Percentiles rank a stretch among this genome's conserved stretches.
phyloP scores from a whole-genome alignment of 37 sponge, comb jelly and placozoan species.

The Ianthella basta region DNA sequence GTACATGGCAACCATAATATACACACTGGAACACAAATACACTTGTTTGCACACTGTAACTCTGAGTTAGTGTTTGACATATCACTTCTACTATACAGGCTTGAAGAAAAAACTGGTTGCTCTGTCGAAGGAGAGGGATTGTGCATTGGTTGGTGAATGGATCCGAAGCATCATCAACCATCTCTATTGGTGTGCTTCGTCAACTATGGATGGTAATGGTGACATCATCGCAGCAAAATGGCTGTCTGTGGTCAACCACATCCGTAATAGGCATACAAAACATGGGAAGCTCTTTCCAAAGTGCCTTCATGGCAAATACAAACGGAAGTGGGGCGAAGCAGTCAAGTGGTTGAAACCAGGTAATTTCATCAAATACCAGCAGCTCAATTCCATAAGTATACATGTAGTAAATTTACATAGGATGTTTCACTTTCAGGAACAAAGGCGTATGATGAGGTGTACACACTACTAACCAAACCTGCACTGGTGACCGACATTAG shows the following conservation, averaged over 20 bases:
- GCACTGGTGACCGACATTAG: neutral
- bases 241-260: conserved; percentile 21
- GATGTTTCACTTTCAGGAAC: neutral
- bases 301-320: neutral
- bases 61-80: no score
- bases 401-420: neutral
- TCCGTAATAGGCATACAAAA: conserved; percentile 8
- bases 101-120: conserved; percentile 38
- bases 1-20: no score
- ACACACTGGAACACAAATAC: no score
- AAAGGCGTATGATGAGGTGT: neutral
- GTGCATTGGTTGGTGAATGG: conserved; percentile 44
- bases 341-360: conserved; percentile 12
- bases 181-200: neutral
- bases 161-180: conserved; percentile 37
- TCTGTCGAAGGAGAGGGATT: conserved; percentile 51
- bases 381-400: neutral
- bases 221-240: conserved; percentile 1
- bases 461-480: neutral
- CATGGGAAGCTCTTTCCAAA: conserved; percentile 6
- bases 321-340: neutral
- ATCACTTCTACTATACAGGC: neutral
- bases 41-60: no score
- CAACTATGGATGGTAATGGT: neutral
- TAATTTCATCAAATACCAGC: neutral